phyloP scores from a whole-genome alignment of 2,888 invertebrate genomes.

The Steinernema hermaphroditum region DNA sequence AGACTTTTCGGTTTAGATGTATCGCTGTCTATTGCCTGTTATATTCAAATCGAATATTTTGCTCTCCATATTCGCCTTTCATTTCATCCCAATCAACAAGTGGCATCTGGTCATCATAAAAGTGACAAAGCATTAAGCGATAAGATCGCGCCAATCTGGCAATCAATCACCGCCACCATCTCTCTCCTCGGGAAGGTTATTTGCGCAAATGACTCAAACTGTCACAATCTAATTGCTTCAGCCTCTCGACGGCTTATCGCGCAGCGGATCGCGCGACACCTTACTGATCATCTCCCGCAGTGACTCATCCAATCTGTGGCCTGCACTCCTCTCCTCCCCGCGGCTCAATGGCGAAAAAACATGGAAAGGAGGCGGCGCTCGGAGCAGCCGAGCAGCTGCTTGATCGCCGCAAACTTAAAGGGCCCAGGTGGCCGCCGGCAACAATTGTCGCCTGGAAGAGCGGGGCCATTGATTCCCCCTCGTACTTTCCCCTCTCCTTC shows the following conservation, averaged over 20 bases:
- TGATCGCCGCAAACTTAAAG: background rate
- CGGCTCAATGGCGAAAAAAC: constrained; percentile 10
- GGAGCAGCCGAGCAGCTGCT: background rate
- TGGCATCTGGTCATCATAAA: background rate
- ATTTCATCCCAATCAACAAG: no score
- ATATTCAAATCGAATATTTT: no score
- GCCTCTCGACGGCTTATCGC: background rate
- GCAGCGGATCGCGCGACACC: constrained; percentile 3
- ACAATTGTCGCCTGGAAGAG: background rate
- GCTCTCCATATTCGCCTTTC: no score
- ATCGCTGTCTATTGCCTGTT: no score
- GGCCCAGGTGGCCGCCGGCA: constrained; percentile 23
- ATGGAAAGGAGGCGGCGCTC: background rate
- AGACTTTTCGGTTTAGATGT: no score
- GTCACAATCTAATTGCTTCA: constrained; percentile 9
- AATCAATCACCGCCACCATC: background rate
- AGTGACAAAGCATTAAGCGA: background rate
- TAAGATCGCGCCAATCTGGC: background rate
- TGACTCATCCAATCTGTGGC: background rate
- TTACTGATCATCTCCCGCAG: no score
- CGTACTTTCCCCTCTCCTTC: background rate
- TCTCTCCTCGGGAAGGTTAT: background rate
- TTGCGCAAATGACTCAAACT: constrained; percentile 26
- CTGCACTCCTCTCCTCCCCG: background rate
- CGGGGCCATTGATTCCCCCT: constrained; percentile 2